Evolutionary conservation across 2,888 invertebrate genomes (phyloP).

Genomic region (Drosophila anomelani): DNA sequence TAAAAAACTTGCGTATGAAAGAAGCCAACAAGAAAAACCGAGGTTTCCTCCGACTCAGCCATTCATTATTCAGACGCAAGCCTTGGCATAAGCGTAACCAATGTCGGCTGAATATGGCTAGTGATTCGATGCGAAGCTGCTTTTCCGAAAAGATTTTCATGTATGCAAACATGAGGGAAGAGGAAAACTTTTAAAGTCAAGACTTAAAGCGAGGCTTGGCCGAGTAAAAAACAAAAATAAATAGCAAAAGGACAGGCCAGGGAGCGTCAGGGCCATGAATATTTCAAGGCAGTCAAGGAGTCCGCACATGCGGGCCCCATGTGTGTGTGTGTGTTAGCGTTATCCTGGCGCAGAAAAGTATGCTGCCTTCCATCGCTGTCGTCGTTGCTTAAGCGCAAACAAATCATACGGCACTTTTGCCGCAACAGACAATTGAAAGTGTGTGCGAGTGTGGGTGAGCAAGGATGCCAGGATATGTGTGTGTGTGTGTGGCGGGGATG

Average conservation of each 20-base stretch:
- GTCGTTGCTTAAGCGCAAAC: slow-evolving; percentile 73
- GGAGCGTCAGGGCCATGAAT: slow-evolving; percentile 62
- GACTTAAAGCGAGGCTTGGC: slow-evolving; percentile 56
- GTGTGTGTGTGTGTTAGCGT: slow-evolving; percentile 3
- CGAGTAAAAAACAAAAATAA: slow-evolving; percentile 30
- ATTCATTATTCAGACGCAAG: slow-evolving; percentile 41
- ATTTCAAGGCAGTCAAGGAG: slow-evolving; percentile 57
- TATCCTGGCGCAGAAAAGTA: slow-evolving; percentile 31
- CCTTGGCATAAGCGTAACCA: slow-evolving; percentile 51
- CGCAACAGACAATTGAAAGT: slow-evolving; percentile 69
- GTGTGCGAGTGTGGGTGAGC: slow-evolving; percentile 4
- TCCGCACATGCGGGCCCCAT: slow-evolving; percentile 28
- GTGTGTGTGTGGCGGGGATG: slow-evolving; percentile 15
- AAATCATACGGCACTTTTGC: slow-evolving; percentile 68
- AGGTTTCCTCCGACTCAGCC: slow-evolving; percentile 34
- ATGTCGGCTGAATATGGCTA: slow-evolving; percentile 42
- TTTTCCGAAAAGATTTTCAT: slow-evolving; percentile 44
- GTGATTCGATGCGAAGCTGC: slow-evolving; percentile 21
- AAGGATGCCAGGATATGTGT: slow-evolving; percentile 4
- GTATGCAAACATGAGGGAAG: slow-evolving; percentile 40
- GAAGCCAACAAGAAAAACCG: slow-evolving; percentile 30
- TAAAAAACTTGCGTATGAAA: slow-evolving; percentile 31
- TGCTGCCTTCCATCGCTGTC: slow-evolving; percentile 49
- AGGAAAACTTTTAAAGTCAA: slow-evolving; percentile 47
- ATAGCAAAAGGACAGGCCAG: slow-evolving; percentile 24